Evolutionary conservation across 2,797 vertebrate species (phyloP).

Genomic region (Miichthys miiuy): DNA sequence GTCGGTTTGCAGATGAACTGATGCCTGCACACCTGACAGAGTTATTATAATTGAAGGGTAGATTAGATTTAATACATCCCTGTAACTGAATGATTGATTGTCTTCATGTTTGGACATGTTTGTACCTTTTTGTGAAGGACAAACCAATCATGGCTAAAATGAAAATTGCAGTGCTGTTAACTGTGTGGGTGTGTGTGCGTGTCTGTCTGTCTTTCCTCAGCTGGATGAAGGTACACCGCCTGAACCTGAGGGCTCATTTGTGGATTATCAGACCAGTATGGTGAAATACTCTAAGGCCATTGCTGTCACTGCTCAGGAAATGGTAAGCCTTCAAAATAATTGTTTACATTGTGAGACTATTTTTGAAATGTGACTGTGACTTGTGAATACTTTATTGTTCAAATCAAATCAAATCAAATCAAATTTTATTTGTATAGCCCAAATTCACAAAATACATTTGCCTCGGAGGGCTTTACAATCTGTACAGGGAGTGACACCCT

Average conservation of each 20-base stretch:
- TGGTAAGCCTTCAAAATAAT: constrained; percentile 86
- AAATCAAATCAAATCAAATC: too few species aligned
- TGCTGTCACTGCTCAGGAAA: constrained; percentile 97
- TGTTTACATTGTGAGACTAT: not conserved
- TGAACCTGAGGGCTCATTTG: constrained; percentile 94
- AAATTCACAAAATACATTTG: too few species aligned
- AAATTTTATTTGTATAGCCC: too few species aligned
- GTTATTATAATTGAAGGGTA: constrained; percentile 51
- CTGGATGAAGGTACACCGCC: constrained; percentile 95
- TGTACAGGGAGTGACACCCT: too few species aligned
- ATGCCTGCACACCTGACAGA: constrained; percentile 40
- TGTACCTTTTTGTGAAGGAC: constrained; percentile 28
- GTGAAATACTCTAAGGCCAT: constrained; percentile 97
- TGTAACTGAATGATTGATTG: constrained; percentile 39
- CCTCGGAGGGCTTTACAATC: too few species aligned
- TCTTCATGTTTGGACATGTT: constrained; percentile 41
- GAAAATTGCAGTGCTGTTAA: constrained; percentile 11
- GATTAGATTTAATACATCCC: constrained; percentile 36
- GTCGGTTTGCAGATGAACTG: constrained; percentile 35
- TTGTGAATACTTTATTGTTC: not conserved
- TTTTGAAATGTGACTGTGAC: constrained; percentile 1
- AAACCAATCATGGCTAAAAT: constrained; percentile 20
- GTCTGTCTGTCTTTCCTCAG: constrained; percentile 71
- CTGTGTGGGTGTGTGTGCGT: constrained; percentile 20
- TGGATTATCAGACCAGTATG: constrained; percentile 98